Evolutionary conservation across 2,888 invertebrate species (phyloP), one percentile per base, ranked within the genome.

Genomic region (Nomada ruficornis): DNA sequence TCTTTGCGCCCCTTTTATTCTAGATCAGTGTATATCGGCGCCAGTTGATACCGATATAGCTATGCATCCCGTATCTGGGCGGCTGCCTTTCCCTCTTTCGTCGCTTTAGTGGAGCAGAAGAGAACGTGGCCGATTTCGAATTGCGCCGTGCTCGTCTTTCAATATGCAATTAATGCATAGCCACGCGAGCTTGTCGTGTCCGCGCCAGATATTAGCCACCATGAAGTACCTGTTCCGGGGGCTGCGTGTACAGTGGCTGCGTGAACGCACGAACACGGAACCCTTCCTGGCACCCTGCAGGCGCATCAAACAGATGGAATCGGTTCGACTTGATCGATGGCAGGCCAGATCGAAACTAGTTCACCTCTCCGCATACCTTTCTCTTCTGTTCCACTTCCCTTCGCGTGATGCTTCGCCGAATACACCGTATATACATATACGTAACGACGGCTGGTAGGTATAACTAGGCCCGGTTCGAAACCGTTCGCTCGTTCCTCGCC

Each of bases 351-450:
- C 83, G 88, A 94, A 94, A 93, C 93, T 94, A 94, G 94, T 93
- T 93, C 94, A 94, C 93, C 93, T 93, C 91, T 90, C 55, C 63
- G 89, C 86, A 89, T 90, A 90, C 94, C 94, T 94, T 94, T 94
- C 94, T 94, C 94, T 93, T 94, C 91, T 93, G 94, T 93, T 92
- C 94, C 92, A 94, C 94, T 94, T 94, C 89, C 89, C 90, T 81
- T 82, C 81, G 80, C 72, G 80, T 86, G 80, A 80, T 86, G 80
- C 83, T 86, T 20, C 89, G 83, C 85, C 84, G 89, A 36, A 84
- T 85, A 84, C 84, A 50, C 50, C 26, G n/a, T 79, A 69, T 89
- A 90, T 86, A 68, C 52, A n/a, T 79, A 69, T 86, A 68, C 52
- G 71, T 79, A 89, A 90, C 89, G 67, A 74, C 57, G 85, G 74